Conservation (phyloP, 2,888 invertebrate species). For the Spodoptera littoralis region DNA sequence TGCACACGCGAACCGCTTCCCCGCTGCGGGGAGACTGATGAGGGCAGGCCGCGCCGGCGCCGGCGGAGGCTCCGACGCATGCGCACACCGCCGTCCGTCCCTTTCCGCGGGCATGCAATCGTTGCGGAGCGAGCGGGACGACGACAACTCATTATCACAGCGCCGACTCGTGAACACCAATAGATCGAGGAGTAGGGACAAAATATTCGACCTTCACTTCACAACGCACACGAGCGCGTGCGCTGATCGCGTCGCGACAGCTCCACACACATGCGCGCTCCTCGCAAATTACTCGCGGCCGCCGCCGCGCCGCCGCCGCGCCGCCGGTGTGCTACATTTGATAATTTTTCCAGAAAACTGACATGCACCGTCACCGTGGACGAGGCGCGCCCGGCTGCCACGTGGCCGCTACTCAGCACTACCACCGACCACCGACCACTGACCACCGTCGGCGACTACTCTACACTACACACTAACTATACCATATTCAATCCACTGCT, state of each 20-base stretch:
- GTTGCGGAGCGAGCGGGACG: slow-evolving; percentile 79
- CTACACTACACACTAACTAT: slow-evolving; percentile 5
- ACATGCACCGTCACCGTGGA: slow-evolving; percentile 82
- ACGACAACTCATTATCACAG: slow-evolving; percentile 84
- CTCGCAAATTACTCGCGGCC: slow-evolving; percentile 79
- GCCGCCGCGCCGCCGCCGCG: slow-evolving; percentile 64
- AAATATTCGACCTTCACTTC: slow-evolving; percentile 89
- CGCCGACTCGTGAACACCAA: slow-evolving; percentile 88
- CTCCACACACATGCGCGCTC: slow-evolving; percentile 74
- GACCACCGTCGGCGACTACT: slow-evolving; percentile 33
- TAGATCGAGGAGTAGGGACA: slow-evolving; percentile 88
- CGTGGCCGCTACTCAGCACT: slow-evolving; percentile 70
- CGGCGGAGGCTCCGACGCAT: slow-evolving; percentile 86
- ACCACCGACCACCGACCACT: slow-evolving; percentile 34
- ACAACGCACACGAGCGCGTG: slow-evolving; percentile 81
- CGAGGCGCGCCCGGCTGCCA: slow-evolving; percentile 75
- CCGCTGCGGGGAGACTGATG: slow-evolving; percentile 88
- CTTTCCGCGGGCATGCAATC: slow-evolving; percentile 66
- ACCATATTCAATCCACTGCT: slow-evolving; percentile 24
- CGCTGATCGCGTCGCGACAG: slow-evolving; percentile 74
- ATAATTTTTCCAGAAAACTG: slow-evolving; percentile 88
- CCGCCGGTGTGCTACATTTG: slow-evolving; percentile 85
- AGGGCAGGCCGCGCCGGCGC: slow-evolving; percentile 86
- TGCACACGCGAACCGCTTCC: slow-evolving; percentile 87
- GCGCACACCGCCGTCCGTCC: slow-evolving; percentile 81